Evolutionary conservation across 2,113 vertebrate species (phyloP).

Genomic region (Cairina moschata): DNA sequence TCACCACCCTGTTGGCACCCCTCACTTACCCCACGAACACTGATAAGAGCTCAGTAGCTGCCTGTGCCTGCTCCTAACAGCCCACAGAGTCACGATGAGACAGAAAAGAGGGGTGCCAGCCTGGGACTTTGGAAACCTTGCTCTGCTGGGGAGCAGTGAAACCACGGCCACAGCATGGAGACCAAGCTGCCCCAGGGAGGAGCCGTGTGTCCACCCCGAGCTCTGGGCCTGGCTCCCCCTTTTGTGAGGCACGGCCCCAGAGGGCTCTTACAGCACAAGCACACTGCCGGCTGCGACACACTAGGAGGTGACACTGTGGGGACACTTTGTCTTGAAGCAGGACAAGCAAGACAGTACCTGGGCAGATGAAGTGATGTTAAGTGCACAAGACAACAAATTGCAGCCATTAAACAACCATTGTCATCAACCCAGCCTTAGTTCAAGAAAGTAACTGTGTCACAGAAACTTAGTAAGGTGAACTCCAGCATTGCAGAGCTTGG

Average conservation of each 20-base stretch:
- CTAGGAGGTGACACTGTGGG: neutral
- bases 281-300: neutral
- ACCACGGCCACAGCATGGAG: neutral
- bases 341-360: neutral
- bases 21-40: neutral
- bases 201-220: neutral
- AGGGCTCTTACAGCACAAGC: accelerated
- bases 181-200: neutral
- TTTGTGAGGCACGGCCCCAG: neutral
- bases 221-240: neutral
- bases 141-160: neutral
- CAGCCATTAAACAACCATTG: neutral
- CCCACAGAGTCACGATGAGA: neutral
- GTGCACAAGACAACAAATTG: neutral
- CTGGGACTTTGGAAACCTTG: neutral
- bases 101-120: neutral
- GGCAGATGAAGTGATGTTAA: neutral
- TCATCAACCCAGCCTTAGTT: neutral
- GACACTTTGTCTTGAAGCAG: neutral
- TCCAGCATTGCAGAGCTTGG: neutral
- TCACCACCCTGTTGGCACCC: neutral
- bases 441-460: neutral
- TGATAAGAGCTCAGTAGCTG: neutral
- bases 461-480: neutral
- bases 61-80: neutral